A percentile compares a stretch with the other conserved stretches of the same genome.
Evolutionary conservation across 2,113 vertebrate species (phyloP).

Genomic region (Machaerirhynchus nigripectus): DNA sequence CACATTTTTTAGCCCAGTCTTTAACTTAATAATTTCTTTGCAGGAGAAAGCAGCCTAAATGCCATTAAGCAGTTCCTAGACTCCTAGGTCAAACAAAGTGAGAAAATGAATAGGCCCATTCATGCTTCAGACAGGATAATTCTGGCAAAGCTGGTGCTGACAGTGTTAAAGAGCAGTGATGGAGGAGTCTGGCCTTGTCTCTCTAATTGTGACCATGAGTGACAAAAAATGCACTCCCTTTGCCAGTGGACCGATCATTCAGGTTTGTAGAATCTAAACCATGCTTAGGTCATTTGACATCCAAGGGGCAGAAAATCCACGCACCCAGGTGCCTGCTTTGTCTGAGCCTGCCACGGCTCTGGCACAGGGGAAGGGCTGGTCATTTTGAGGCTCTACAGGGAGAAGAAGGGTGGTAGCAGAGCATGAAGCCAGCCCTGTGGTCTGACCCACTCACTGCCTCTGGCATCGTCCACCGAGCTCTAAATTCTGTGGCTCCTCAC

Average conservation of each 20-base stretch:
- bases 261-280: constrained; percentile 15
- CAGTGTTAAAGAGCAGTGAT: constrained; percentile 68
- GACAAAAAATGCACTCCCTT: constrained; percentile 50
- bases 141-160: constrained; percentile 67
- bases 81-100: constrained; percentile 20
- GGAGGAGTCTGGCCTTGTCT: constrained; percentile 66
- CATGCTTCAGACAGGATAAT: constrained; percentile 71
- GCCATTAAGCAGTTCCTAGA: constrained; percentile 9
- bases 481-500: accelerated
- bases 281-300: not conserved
- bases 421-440: not conserved
- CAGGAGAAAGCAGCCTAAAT: constrained; percentile 34
- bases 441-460: not conserved
- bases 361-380: not conserved
- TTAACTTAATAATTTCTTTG: constrained; percentile 24
- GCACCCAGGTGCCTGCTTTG: not conserved
- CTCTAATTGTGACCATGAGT: constrained; percentile 67
- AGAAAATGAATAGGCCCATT: constrained; percentile 70
- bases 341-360: not conserved
- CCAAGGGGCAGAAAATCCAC: not conserved
- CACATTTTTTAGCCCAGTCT: not conserved
- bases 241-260: constrained; percentile 19
- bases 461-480: not conserved
- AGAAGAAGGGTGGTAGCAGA: not conserved
- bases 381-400: not conserved